Percentiles rank a stretch among this genome's conserved stretches.
phyloP scores from a whole-genome alignment of 2,113 vertebrate species.

The Gadus macrocephalus region DNA sequence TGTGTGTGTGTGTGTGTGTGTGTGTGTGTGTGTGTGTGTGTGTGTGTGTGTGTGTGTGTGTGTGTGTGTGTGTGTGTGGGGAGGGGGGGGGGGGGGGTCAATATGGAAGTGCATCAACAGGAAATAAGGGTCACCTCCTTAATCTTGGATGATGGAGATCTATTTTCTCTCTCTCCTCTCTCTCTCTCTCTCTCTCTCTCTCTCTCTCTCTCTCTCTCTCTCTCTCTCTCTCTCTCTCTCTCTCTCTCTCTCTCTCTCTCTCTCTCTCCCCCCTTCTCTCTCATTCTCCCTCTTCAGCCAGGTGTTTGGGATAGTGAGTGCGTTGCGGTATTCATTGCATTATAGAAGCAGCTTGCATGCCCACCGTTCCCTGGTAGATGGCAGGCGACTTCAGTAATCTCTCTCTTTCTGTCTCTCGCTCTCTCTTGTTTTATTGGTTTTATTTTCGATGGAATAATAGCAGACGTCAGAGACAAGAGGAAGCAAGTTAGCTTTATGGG shows the following conservation, averaged over 20 bases:
- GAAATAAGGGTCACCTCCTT: conserved; percentile 69
- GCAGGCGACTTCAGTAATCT: conserved; percentile 27
- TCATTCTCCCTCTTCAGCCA: conserved; percentile 10
- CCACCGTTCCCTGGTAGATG: conserved; percentile 20
- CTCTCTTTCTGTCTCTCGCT: no score
- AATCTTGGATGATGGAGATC: conserved; percentile 47
- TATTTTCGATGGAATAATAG: conserved; percentile 34
- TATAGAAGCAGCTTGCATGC: conserved; percentile 1
- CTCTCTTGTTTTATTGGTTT: conserved; percentile 2
- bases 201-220: no score
- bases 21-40: no score
- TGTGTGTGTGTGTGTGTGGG: not conserved
- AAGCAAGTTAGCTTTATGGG: not conserved
- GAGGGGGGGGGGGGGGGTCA: not conserved
- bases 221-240: no score
- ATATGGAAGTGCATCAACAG: conserved; percentile 49
- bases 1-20: not conserved
- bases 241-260: no score
- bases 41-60: no score
- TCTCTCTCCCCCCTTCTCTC: no score
- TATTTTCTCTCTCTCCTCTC: not conserved
- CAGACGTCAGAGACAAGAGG: conserved; percentile 19
- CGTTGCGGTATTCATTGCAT: conserved; percentile 21
- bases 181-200: no score
- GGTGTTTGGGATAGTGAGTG: conserved; percentile 12